phyloP scores from a whole-genome alignment of 2,113 vertebrate genomes.

The Elachura formosa region DNA sequence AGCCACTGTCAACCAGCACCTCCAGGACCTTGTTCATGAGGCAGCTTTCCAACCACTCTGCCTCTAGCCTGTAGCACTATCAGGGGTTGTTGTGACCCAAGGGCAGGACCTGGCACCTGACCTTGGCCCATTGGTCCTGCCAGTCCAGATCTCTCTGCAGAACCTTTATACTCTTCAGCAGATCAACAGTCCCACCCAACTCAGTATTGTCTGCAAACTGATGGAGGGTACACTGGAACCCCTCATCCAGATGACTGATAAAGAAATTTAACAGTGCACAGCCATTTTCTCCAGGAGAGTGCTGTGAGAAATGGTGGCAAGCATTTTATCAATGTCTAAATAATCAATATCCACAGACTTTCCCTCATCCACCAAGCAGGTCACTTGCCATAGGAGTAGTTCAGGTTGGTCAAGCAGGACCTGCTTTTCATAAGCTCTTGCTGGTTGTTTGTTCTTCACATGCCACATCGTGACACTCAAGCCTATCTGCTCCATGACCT shows the following conservation, averaged over 20 bases:
- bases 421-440: neutral
- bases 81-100: neutral
- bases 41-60: neutral
- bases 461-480: neutral
- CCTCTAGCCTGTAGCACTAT: rapidly evolving
- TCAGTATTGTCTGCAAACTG: neutral
- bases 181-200: neutral
- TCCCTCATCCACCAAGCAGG: neutral
- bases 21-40: neutral
- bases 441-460: neutral
- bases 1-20: rapidly evolving
- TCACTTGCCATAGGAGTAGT: too few species aligned
- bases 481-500: neutral
- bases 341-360: neutral
- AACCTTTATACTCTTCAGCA: neutral
- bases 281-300: neutral
- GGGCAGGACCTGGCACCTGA: neutral
- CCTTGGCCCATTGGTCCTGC: neutral
- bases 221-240: neutral
- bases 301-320: neutral
- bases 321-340: neutral
- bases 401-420: too few species aligned
- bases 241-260: neutral
- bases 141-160: neutral
- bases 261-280: neutral